Evolutionary conservation across 2,888 invertebrate genomes (phyloP).

Genomic region (Tinea pellionella): DNA sequence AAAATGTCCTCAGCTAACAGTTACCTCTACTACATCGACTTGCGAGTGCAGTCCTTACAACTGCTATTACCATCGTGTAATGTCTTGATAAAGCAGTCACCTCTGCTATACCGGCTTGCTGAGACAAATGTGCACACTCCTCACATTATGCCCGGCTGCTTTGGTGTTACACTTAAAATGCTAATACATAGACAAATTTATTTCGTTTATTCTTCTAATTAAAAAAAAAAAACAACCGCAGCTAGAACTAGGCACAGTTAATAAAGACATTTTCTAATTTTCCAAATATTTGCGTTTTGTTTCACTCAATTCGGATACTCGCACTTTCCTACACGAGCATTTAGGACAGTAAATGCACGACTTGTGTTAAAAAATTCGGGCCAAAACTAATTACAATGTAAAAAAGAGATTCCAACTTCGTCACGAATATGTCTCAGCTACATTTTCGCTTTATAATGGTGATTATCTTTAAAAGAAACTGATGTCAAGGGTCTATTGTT

Average conservation of each 20-base stretch:
- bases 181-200: no score
- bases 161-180: no score
- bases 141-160: no score
- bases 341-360: slow-evolving; percentile 12
- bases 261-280: neutral
- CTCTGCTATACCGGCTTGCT: no score
- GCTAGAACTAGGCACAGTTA: no score
- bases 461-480: neutral
- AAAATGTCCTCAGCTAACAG: no score
- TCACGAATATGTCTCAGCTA: neutral
- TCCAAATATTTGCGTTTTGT: neutral
- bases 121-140: no score
- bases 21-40: no score
- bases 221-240: neutral
- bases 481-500: slow-evolving; percentile 1
- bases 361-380: neutral
- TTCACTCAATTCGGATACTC: neutral
- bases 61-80: no score
- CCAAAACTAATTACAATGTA: slow-evolving; percentile 12
- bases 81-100: no score
- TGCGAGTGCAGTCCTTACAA: no score
- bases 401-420: neutral
- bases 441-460: neutral
- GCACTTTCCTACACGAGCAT: slow-evolving; percentile 6
- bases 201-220: no score